A percentile compares a stretch with the other conserved stretches of the same genome.
phyloP scores from a whole-genome alignment of 2,888 invertebrate species.

The Tridacna crocea region DNA sequence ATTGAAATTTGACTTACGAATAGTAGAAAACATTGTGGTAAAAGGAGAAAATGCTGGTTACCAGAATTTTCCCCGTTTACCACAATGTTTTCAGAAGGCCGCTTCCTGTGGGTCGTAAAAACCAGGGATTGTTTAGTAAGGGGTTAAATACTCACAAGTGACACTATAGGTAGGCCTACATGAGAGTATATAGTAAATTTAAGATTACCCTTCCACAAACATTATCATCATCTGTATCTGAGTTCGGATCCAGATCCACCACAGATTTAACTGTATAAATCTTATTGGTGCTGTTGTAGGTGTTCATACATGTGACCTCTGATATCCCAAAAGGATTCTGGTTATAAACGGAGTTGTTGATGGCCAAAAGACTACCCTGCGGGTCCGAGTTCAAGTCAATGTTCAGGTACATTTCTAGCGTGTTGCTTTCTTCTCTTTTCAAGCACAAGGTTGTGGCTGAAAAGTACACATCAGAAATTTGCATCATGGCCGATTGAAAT shows the following conservation, averaged over 20 bases:
- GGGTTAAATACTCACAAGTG: no score
- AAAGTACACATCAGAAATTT: neutral
- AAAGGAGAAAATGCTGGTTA: no score
- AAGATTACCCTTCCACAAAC: constrained; percentile 12
- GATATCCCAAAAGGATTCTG: neutral
- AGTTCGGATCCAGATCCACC: neutral
- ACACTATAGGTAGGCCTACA: no score
- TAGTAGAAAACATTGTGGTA: no score
- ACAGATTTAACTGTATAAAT: neutral
- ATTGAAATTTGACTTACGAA: no score
- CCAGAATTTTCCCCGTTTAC: no score
- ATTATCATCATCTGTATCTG: neutral
- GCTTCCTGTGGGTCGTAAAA: no score
- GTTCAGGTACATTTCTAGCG: constrained; percentile 4
- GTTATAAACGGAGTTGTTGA: constrained; percentile 15
- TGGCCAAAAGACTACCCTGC: neutral
- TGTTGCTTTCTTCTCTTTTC: neutral
- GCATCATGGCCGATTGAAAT: no score
- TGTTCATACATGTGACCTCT: neutral
- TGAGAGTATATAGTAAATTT: neutral
- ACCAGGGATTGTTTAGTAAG: no score
- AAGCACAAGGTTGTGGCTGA: neutral
- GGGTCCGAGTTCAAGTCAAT: constrained; percentile 7
- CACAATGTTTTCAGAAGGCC: no score
- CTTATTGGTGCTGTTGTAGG: constrained; percentile 1